These are phyloP conservation scores for Aythya baeri DNA, from an alignment of 2,113 vertebrate species.

Conservation along the genomic window DNA sequence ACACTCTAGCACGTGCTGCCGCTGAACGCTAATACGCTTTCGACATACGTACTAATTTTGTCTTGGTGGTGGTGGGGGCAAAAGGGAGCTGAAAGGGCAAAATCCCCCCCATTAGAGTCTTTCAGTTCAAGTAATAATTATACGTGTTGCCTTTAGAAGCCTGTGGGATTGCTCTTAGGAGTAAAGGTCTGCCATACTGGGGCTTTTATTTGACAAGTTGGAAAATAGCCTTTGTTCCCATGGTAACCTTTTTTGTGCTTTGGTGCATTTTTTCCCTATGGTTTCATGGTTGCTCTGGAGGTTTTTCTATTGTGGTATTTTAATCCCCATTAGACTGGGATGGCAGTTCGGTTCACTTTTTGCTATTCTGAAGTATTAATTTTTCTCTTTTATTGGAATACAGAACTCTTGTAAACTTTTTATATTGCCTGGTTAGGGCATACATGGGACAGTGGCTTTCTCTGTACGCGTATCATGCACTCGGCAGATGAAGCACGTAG, in stretches of 20 bases:
- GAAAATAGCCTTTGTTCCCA: conserved; percentile 69
- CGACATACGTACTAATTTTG: neutral
- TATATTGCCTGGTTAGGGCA: neutral
- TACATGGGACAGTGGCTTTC: neutral
- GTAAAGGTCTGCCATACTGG: conserved; percentile 58
- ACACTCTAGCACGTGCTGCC: neutral
- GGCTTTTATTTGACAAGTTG: conserved; percentile 67
- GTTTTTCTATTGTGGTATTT: conserved; percentile 54
- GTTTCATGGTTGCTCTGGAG: conserved; percentile 65
- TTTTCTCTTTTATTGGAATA: neutral
- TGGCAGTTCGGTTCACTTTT: conserved; percentile 26
- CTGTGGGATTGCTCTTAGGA: conserved; percentile 52
- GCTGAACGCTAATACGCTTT: neutral
- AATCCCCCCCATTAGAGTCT: neutral
- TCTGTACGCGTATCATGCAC: neutral
- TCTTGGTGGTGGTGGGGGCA: neutral
- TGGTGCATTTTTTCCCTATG: conserved; percentile 59
- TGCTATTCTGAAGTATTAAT: neutral
- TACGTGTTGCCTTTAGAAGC: neutral
- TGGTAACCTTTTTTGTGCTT: conserved; percentile 65
- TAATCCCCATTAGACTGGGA: conserved; percentile 26
- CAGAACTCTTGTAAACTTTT: conserved; percentile 28
- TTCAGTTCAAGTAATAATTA: conserved; percentile 23
- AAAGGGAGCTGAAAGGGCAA: neutral
- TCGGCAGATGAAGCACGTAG: neutral